These are phyloP conservation scores for Caenorhabditis doughertyi DNA, from an alignment of 2,888 invertebrate genomes.

Conservation along the genomic window DNA sequence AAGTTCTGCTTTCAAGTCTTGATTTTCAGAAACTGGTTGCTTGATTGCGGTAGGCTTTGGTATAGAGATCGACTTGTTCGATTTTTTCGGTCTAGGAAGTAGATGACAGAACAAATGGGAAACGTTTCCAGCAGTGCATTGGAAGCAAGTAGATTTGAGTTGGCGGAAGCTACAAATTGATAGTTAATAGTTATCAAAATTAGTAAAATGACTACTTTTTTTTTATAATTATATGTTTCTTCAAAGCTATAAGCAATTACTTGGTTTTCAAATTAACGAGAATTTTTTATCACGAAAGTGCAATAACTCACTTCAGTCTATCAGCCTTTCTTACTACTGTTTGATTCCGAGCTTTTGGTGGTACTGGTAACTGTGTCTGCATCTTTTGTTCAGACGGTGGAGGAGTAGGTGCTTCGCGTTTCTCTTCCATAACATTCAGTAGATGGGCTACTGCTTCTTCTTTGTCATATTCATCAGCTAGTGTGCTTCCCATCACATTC, in stretches of 20 bases:
- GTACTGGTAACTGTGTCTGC: conserved; percentile 56
- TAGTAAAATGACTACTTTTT: neutral
- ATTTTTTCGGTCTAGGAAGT: neutral
- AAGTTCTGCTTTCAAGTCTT: conserved; percentile 10
- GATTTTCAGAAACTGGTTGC: conserved; percentile 39
- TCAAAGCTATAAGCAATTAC: no score
- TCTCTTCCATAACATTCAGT: conserved; percentile 47
- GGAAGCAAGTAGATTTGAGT: conserved; percentile 18
- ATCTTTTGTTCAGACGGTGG: conserved; percentile 51
- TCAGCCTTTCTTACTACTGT: neutral
- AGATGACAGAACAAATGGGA: conserved; percentile 35
- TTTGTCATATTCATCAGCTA: conserved; percentile 83
- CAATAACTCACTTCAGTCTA: conserved; percentile 30
- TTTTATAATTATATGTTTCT: no score
- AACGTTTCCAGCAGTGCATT: conserved; percentile 28
- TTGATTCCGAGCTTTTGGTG: conserved; percentile 36
- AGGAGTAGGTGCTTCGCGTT: conserved; percentile 38
- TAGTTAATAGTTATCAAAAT: neutral
- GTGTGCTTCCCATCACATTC: conserved; percentile 92
- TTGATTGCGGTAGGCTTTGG: conserved; percentile 22
- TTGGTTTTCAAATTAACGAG: no score
- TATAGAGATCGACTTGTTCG: neutral
- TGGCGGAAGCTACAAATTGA: conserved; percentile 15
- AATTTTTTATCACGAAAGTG: neutral
- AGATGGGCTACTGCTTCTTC: conserved; percentile 69